These are phyloP conservation scores for Lepus timidus DNA, from an alignment of 2,113 vertebrate species.

Conservation along the genomic window DNA sequence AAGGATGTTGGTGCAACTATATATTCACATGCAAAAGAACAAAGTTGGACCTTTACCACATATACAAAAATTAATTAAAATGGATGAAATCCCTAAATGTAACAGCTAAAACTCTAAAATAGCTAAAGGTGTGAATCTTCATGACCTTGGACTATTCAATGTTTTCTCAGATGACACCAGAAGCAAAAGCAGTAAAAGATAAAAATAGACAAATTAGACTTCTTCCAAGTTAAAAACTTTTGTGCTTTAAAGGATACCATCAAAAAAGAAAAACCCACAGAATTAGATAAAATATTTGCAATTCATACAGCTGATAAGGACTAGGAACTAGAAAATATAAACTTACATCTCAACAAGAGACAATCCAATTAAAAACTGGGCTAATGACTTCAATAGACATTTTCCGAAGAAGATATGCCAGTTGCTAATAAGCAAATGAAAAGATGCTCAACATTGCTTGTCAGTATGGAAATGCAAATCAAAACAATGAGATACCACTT, in stretches of 20 bases:
- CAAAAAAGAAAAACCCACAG: background rate
- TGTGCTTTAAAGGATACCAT: slow-evolving; percentile 12
- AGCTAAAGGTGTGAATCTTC: slow-evolving; percentile 4
- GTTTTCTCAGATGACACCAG: slow-evolving; percentile 36
- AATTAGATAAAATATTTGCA: slow-evolving; percentile 38
- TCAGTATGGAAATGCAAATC: slow-evolving; percentile 20
- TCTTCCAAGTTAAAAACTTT: slow-evolving; percentile 47
- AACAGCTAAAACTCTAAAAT: background rate
- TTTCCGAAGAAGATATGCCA: slow-evolving; percentile 5
- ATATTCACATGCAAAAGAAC: slow-evolving; percentile 6
- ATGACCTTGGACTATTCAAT: slow-evolving; percentile 3
- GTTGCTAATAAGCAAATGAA: slow-evolving; percentile 15
- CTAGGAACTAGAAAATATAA: slow-evolving; percentile 2
- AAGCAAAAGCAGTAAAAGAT: slow-evolving; percentile 32
- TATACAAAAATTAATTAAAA: slow-evolving; percentile 20
- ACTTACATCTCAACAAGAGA: background rate
- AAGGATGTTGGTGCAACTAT: background rate
- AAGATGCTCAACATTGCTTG: background rate
- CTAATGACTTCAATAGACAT: background rate
- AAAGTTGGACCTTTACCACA: background rate
- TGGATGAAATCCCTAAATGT: background rate
- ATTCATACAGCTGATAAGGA: slow-evolving; percentile 6
- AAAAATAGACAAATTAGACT: background rate
- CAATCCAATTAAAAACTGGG: background rate
- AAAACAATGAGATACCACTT: slow-evolving; percentile 40